Conservation (phyloP, 2,113 vertebrate species). For the Loxodonta africana region DNA sequence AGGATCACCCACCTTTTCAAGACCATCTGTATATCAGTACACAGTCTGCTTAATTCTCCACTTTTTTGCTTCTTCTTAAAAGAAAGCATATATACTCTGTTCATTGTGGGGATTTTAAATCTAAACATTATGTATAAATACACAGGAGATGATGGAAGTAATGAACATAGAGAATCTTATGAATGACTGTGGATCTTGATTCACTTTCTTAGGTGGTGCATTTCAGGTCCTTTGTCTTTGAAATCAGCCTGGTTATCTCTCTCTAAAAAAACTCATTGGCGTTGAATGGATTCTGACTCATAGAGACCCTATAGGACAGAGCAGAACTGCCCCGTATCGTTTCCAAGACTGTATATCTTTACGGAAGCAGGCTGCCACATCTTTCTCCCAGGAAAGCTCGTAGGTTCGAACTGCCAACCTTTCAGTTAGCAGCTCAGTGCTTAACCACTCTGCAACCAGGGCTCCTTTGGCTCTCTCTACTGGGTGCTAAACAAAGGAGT, state of each 20-base stretch:
- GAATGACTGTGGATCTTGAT: not conserved
- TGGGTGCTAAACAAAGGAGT: not conserved
- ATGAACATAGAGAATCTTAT: not conserved
- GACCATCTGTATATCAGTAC: conserved; percentile 41
- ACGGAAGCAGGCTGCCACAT: not conserved
- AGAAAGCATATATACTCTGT: not conserved
- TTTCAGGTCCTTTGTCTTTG: conserved; percentile 2
- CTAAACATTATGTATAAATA: not conserved
- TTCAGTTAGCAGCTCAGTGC: not conserved
- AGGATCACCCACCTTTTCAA: not conserved
- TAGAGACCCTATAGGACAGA: not conserved
- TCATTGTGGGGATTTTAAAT: conserved; percentile 12
- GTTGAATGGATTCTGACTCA: not conserved
- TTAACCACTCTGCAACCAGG: not conserved
- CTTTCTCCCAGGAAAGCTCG: not conserved
- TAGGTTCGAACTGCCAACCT: not conserved
- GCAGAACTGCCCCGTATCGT: not conserved
- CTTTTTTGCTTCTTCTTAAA: not conserved
- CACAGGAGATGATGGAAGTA: not conserved
- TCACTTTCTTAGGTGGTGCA: not conserved
- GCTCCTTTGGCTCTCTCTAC: not conserved
- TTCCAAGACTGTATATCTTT: not conserved
- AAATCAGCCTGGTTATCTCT: not conserved
- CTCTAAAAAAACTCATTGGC: not conserved
- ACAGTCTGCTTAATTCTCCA: not conserved